Evolutionary conservation across 2,113 vertebrate genomes (phyloP), one percentile per base, ranked within the genome.

Genomic region (Stercorarius parasiticus): DNA sequence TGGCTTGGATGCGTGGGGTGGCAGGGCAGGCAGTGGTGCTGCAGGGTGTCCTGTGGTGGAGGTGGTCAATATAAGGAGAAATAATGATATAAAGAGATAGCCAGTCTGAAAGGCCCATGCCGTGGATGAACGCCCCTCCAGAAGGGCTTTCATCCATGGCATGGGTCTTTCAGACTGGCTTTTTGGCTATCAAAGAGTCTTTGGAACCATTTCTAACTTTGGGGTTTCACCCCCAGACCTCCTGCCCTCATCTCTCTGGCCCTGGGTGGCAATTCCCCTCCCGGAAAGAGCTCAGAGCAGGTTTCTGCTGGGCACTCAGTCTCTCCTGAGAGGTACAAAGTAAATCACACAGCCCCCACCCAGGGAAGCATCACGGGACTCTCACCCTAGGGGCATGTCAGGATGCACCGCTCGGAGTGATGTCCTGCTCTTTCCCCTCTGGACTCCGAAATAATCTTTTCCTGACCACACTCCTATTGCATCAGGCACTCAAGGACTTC

Each of bases 81-180:
- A 20, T 13, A 61, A 42, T 12, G n/a, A 40, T 34, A 64, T 13
- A 40, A 34, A 58, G 65, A 86, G 55, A 34, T 42, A 72, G 40
- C 27, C 47, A 70, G n/a, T 22, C 62, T 43, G 64, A 70, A 74
- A 62, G 29, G 42, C 29, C 61, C 18, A 10, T 30, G 29, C 14
- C 1, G 0, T 38, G 47, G 42, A 27, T 12, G 17, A 62, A 62
- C 0, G 0, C 14, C 12, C 29, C 29, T 38, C 27, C n/a, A 30
- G 52, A 49, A 61, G 30, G 50, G 18, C 61, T 81, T 72, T 78
- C 8, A 42, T 20, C 45, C 36, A 42, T 2, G 0, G 0, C 67
- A 58, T 11, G 7, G 38, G 22, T 50, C 56, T 86, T 90, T 47
- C 73, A 82, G 59, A 11, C 8, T 34, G 58, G 36, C 7, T 29